phyloP scores from a whole-genome alignment of 2,888 invertebrate species.

The Eupithecia pulchellata region DNA sequence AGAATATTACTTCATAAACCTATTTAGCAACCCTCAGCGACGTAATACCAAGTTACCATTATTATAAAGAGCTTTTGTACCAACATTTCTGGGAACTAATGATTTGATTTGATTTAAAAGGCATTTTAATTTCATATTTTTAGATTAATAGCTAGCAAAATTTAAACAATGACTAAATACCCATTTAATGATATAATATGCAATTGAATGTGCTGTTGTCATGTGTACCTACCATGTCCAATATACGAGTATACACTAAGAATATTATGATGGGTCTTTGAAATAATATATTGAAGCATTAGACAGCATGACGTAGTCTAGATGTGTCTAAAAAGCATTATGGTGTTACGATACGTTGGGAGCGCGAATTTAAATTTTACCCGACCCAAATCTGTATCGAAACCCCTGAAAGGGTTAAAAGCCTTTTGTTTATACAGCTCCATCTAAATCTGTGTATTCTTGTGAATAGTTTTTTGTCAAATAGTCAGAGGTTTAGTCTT shows the following conservation, averaged over 20 bases:
- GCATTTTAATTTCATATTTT: too few species aligned
- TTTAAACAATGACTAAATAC: too few species aligned
- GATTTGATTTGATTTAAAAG: too few species aligned
- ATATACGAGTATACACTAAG: neutral
- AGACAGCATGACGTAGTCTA: neutral
- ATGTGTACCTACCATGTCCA: neutral
- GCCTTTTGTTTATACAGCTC: slow-evolving; percentile 44
- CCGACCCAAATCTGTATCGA: slow-evolving; percentile 30
- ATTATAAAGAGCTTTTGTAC: too few species aligned
- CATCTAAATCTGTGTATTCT: neutral
- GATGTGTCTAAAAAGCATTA: slow-evolving; percentile 12
- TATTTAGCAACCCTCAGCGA: too few species aligned
- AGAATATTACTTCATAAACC: too few species aligned
- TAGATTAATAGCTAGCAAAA: too few species aligned
- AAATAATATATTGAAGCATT: neutral
- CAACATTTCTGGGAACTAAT: too few species aligned
- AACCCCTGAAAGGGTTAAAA: slow-evolving; percentile 43
- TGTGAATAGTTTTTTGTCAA: neutral
- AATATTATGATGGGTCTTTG: neutral
- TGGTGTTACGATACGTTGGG: slow-evolving; percentile 12
- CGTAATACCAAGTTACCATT: too few species aligned
- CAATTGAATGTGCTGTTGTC: too few species aligned
- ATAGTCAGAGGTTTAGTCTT: neutral
- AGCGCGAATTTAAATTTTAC: slow-evolving; percentile 28
- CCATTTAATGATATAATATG: neutral